A percentile compares a stretch with the other conserved stretches of the same genome.
Conservation (phyloP, 2,113 vertebrate species). For the Tachycineta bicolor region DNA sequence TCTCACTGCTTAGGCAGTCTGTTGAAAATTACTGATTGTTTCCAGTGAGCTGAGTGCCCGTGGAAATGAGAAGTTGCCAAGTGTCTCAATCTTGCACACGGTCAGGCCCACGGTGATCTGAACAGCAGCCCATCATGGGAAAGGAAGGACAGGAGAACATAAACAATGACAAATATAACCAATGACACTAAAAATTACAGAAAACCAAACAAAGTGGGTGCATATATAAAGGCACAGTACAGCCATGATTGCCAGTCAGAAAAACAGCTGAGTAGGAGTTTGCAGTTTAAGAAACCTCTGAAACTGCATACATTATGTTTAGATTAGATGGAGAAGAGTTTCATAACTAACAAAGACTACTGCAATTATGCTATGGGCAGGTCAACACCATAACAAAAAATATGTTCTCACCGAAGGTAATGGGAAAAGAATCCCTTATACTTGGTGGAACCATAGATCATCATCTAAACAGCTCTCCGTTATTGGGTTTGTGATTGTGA, state of each 20-base stretch:
- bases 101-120: background rate
- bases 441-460: background rate
- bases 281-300: conserved; percentile 57
- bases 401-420: background rate
- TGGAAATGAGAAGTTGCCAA: background rate
- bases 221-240: conserved; percentile 33
- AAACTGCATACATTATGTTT: conserved; percentile 65
- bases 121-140: conserved; percentile 7
- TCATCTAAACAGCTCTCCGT: background rate
- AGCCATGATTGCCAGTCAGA: conserved; percentile 43
- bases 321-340: conserved; percentile 50
- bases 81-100: background rate
- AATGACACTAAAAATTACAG: conserved; percentile 20
- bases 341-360: conserved; percentile 46
- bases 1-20: background rate
- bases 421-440: background rate
- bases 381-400: conserved; percentile 11
- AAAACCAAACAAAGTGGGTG: background rate
- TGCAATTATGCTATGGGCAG: conserved; percentile 29
- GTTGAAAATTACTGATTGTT: conserved; percentile 1
- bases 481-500: background rate
- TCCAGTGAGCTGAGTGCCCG: background rate
- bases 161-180: conserved; percentile 27
- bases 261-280: conserved; percentile 63
- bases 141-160: conserved; percentile 12